Base-by-base conservation (phyloP, 1,140 invertebrate genomes). In the Polypedilum vanderplanki region DNA sequence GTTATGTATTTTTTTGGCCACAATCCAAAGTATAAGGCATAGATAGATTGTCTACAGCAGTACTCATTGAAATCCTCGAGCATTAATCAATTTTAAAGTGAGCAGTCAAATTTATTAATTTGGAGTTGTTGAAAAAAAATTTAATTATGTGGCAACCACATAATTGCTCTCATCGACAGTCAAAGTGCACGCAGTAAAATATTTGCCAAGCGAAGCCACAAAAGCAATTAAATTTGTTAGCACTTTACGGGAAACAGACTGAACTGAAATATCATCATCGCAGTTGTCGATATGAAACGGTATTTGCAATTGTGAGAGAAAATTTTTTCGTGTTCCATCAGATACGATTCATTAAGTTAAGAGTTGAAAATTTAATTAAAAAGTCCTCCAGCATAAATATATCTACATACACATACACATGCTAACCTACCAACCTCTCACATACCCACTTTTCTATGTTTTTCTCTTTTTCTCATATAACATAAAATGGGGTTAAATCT, bases 321-420 rank as follows among this genome's bases (percentile, higher is more conserved):
- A 33, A 5, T 3, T 33, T 33, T 33, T 33, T 33, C 24, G 24
- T 33, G 24, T 33, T 33, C 24, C 24, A 33, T n/a, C 46, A n/a
- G 46, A 57, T 57, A n/a, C 65, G 17, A 70, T 70, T 70, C 17
- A 70, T 70, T 70, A 70, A 20, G 65, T 18, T 10, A 22, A 70
- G 65, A 70, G 65, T 70, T 70, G 17, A 70, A 70, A 70, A 22
- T 70, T 70, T 70, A 70, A 70, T 70, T 70, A 70, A 70, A 70
- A 70, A 20, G 17, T 70, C 9, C 17, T 70, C 20, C 10, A 57
- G 10, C 46, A 57, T 57, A 33, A 33, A 33, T 33, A 33, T 5
- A 33, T 33, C 5, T 33, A 33, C 24, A 33, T 5, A 33, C 24
- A 33, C 24, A 33, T 5, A 33, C 24, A 33, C 24, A 33, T 33